phyloP scores from a whole-genome alignment of 2,797 vertebrate species.

The Falco cherrug region DNA sequence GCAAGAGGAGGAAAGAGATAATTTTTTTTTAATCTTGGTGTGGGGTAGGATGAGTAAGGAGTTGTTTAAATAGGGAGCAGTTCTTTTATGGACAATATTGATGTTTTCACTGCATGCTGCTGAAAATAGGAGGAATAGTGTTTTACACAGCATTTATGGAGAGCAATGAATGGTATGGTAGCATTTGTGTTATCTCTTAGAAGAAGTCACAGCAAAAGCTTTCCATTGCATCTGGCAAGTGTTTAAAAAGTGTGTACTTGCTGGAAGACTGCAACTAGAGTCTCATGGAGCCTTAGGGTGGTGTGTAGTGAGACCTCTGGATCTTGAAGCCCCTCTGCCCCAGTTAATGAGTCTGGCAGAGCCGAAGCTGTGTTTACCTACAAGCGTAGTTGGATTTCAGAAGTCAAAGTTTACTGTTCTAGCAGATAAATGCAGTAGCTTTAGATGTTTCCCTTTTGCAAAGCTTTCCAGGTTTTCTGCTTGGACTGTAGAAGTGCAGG shows the following conservation, averaged over 20 bases:
- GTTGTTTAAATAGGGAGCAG: neutral
- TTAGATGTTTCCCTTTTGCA: neutral
- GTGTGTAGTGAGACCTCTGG: neutral
- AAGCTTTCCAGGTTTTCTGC: neutral
- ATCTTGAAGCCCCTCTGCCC: neutral
- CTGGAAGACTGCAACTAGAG: neutral
- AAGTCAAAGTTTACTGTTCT: slow-evolving; percentile 13
- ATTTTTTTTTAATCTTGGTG: fast-evolving
- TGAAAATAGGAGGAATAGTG: neutral
- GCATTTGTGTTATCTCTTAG: neutral
- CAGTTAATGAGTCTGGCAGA: neutral
- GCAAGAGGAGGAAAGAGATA: neutral
- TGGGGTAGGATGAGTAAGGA: neutral
- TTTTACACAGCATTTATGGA: neutral
- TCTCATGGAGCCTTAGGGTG: neutral
- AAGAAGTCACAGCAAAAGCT: neutral
- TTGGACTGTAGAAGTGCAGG: neutral
- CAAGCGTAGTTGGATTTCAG: neutral
- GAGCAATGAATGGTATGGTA: neutral
- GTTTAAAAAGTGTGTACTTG: neutral
- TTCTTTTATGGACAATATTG: neutral
- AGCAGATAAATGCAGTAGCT: neutral
- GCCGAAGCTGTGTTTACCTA: neutral
- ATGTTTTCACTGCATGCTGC: neutral
- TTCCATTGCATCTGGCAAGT: neutral